Evolutionary conservation across 2,888 invertebrate species (phyloP).

Genomic region (Drosophila seclusa): DNA sequence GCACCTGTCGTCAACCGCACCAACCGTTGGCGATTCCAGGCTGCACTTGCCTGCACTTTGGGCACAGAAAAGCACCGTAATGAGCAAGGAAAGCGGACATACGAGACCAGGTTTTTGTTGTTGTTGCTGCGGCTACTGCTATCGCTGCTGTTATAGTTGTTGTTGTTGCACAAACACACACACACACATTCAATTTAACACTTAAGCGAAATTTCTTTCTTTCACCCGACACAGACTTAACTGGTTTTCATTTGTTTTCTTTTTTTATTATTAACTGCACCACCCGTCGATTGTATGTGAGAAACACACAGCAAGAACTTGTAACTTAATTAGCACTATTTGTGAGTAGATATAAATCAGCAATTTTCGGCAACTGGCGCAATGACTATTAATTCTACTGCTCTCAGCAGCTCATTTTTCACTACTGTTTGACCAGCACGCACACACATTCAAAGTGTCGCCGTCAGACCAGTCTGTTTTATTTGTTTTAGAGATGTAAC

Average conservation of each 20-base stretch:
- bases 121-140: conserved; percentile 24
- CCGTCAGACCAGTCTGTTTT: conserved; percentile 51
- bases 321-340: conserved; percentile 49
- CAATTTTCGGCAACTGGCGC: conserved; percentile 31
- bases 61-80: conserved; percentile 68
- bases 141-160: conserved; percentile 34
- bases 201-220: conserved; percentile 71
- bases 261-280: conserved; percentile 32
- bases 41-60: conserved; percentile 62
- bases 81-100: conserved; percentile 81
- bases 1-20: conserved; percentile 55
- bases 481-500: conserved; percentile 47
- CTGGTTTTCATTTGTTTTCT: conserved; percentile 56
- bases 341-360: conserved; percentile 20
- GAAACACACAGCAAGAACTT: conserved; percentile 17
- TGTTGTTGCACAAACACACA: conserved; percentile 38
- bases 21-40: conserved; percentile 39
- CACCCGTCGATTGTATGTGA: conserved; percentile 24
- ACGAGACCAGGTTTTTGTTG: conserved; percentile 65
- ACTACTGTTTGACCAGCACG: conserved; percentile 42
- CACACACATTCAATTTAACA: conserved; percentile 15
- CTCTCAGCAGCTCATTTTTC: conserved; percentile 60
- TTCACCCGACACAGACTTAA: conserved; percentile 68
- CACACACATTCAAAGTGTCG: conserved; percentile 41
- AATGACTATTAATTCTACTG: conserved; percentile 44